Conservation (phyloP, 35 echinoderm and acorn worm species). For the Ophioderma brevispina region DNA sequence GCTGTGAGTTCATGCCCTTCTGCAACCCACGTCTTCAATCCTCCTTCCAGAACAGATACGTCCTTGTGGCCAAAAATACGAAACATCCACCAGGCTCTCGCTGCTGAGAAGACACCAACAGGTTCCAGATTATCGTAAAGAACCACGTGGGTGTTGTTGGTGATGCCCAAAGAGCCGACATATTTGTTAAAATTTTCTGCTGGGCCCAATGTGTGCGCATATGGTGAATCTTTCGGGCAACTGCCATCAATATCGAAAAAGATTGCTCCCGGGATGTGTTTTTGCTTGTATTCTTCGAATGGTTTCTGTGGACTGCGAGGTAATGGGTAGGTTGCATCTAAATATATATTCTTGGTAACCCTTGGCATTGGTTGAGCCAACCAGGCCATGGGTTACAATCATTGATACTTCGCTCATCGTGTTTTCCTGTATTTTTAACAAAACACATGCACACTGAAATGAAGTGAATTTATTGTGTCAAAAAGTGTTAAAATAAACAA, state of each 20-base stretch:
- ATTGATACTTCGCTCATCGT: conserved; percentile 29
- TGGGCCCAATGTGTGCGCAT: conserved; percentile 69
- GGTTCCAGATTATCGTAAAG: conserved; percentile 83
- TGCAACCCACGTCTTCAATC: conserved; percentile 68
- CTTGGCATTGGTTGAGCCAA: conserved; percentile 61
- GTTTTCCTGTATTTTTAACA: not conserved
- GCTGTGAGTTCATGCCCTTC: conserved; percentile 61
- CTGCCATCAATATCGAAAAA: conserved; percentile 73
- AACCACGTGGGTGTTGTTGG: conserved; percentile 83
- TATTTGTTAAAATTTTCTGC: conserved; percentile 64
- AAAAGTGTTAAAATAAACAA: no score
- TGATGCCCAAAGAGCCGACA: conserved; percentile 67
- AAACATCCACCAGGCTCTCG: conserved; percentile 93
- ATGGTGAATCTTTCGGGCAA: conserved; percentile 17
- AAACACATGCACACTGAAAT: no score
- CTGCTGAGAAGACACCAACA: conserved; percentile 73
- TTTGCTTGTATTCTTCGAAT: conserved; percentile 50
- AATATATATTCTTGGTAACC: conserved; percentile 33
- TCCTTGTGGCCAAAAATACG: conserved; percentile 75
- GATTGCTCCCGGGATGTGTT: conserved; percentile 77
- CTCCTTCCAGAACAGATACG: conserved; percentile 83
- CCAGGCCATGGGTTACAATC: conserved; percentile 68
- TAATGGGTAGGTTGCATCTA: conserved; percentile 71
- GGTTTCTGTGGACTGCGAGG: conserved; percentile 37
- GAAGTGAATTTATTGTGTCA: no score